Evolutionary conservation across 2,888 invertebrate species (phyloP), one percentile per base, ranked within the genome.

Genomic region (Cordilura impudica): DNA sequence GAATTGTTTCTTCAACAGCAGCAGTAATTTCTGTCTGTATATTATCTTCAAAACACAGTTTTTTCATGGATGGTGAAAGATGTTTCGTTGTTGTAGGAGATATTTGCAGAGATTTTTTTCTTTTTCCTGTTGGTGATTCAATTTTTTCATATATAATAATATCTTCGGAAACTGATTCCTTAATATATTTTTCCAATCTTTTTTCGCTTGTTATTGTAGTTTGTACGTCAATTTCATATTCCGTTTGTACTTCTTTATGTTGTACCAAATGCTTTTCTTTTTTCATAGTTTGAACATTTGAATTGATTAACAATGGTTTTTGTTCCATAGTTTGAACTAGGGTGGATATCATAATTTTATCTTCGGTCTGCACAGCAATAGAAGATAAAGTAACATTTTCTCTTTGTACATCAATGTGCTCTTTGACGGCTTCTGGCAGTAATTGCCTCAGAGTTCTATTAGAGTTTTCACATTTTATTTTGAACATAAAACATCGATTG

Each of bases 381-480:
- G 35, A 39, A n/a, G 35, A n/a, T 39, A 39, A 4, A 31, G 8
- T 2, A 39, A 39, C n/a, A n/a, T n/a, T 26, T 26, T 26, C 6
- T 26, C 31, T 39, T 39, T 39, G 4, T 2, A n/a, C 31, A n/a
- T 14, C 71, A 19, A 66, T 10, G 45, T 54, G 18, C n/a, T 85
- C 84, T 16, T 84, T 85, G 10, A 84, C 47, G 0, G 87, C 85
- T 71, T 86, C 82, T 2, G 85, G 85, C 12, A 90, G 56, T 60
- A 89, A 81, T 54, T 89, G 88, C 12, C 87, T 85, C 14, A 90
- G 81, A 0, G 89, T 88, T 26, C 85, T 84, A 35, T 88, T 88
- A 0, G 90, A 88, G 35, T 86, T 89, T 63, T 89, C 88, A 56
- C 90, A 90, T 75, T 88, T 89, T 10, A 88, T 85, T 81, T 90